Evolutionary conservation across 2,797 vertebrate species (phyloP), one percentile per base, ranked within the genome.

Genomic region (Netta rufina): DNA sequence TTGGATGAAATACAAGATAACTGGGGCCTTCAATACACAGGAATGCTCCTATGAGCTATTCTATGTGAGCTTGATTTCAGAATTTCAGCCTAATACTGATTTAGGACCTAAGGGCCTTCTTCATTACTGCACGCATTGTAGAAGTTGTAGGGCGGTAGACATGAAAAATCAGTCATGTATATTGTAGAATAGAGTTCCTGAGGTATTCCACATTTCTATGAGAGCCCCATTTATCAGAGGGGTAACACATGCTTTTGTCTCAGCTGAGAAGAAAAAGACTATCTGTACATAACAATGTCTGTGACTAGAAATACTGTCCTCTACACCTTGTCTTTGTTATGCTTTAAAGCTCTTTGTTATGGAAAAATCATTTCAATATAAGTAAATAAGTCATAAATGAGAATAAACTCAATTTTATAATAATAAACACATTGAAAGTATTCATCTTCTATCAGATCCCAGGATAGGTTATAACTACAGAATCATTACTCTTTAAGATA

Each of bases 211-310:
- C 17, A 30, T n/a, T 93, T 72, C 36, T 95, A 16, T 27, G 24
- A 12, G 49, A 95, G 72, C 78, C 20, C 69, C 14, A 91, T 1
- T 90, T 85, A 81, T 71, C 83, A 91, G 62, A 96, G 49, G 13
- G 25, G 19, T 64, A 92, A 91, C 32, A 87, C 64, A 41, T 92
- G 70, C 76, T 89, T 95, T 91, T 90, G 25, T 74, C 45, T 91
- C 77, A 93, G 54, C 16, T 88, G 71, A 76, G 87, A 91, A 58
- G 38, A 82, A 93, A 92, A 71, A 64, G 16, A 41, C 25, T 87
- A 53, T 22, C 4, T 27, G 33, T 61, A 81, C 18, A 58, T 51
- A 84, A 64, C 5, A 69, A 51, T 41, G 11, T 24, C 53, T 74
- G 54, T 9, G 17, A 62, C n/a, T 60, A n/a, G 21, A 69, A 65